Evolutionary conservation across 1,140 invertebrate species (phyloP), one percentile per base, ranked within the genome.

Genomic region (Magallana angulata): DNA sequence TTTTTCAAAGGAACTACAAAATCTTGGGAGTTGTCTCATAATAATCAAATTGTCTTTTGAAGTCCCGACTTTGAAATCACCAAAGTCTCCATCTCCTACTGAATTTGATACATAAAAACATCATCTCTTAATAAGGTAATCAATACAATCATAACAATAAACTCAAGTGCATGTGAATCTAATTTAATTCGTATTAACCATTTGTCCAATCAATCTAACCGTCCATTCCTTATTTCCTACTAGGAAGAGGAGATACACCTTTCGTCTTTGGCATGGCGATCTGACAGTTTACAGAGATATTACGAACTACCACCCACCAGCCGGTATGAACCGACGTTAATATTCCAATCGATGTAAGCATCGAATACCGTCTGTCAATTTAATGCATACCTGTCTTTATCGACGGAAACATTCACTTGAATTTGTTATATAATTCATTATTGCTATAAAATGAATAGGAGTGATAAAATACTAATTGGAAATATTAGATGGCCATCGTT

Each of bases 151-250:
- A 24, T 24, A 24, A 24, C 36, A 4, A 48, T 48, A 48, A 48
- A 48, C 36, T 48, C 36, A 48, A 48, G 36, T 48, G 5, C 36
- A 48, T 48, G 36, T 48, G 36, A 4, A 48, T 48, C 2, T 48
- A 48, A 48, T 48, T 48, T 48, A 4, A 48, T 48, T 48, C 36
- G 36, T 48, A 48, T 48, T 4, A 48, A 48, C 8, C 8, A 76
- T 76, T 76, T 48, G 24, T 76, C 68, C 68, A 0, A 30, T 76
- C 18, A 11, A 76, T 76, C 68, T 48, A 48, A 48, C 36, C 36
- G 36, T 48, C 36, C 11, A 76, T 76, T 30, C 36, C 30, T 30
- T 30, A 76, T 76, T 76, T 76, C 68, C 68, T 76, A 76, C 68
- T 76, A 12, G 68, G 68, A 76, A 36, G 24, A 30, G 24, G 36